Conservation (phyloP, 2,797 vertebrate species). For the Bovichtus diacanthus region DNA sequence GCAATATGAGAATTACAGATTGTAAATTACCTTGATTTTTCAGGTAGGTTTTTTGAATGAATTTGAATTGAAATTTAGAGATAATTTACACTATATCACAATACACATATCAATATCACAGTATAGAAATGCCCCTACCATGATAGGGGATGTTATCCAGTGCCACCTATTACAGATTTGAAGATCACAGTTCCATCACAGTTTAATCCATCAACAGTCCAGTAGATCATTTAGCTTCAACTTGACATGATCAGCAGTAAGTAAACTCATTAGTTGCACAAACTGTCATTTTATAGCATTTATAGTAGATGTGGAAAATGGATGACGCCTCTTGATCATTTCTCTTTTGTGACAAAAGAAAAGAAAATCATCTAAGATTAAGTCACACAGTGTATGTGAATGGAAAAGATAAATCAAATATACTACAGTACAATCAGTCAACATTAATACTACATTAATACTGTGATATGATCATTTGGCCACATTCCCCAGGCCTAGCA, state of each 20-base stretch:
- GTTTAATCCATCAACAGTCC: not conserved
- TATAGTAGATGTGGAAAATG: not conserved
- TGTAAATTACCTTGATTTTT: conserved; percentile 1
- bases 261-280: not conserved
- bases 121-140: not conserved
- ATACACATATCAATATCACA: not conserved
- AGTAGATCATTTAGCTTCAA: conserved; percentile 1
- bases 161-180: too few relatives aligned
- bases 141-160: not conserved
- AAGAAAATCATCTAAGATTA: not conserved
- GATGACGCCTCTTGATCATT: not conserved
- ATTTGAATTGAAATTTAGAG: not conserved
- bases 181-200: too few relatives aligned
- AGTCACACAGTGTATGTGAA: not conserved
- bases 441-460: not conserved
- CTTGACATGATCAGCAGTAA: not conserved
- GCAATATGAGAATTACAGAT: conserved; percentile 16
- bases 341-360: not conserved
- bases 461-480: conserved; percentile 16
- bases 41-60: not conserved
- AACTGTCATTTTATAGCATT: not conserved
- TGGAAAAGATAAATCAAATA: not conserved
- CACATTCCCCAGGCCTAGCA: not conserved
- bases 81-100: not conserved
- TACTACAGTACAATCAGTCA: not conserved